Evolutionary conservation across 2,797 vertebrate species (phyloP).

Genomic region (Dendrocincla fuliginosa): DNA sequence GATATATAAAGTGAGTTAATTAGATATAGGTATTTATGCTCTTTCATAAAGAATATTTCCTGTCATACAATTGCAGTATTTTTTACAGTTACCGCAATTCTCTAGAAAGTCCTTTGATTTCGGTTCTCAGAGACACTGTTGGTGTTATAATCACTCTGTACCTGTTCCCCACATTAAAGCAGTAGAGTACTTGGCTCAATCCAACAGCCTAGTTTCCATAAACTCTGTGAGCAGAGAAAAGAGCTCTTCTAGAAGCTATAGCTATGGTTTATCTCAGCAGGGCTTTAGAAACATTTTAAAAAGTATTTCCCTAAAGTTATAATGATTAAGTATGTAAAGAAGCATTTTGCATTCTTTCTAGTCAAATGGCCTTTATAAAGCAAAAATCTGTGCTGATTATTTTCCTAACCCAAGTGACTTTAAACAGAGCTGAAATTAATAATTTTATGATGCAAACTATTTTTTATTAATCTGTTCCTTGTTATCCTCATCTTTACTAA

Average conservation of each 20-base stretch:
- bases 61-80: not conserved
- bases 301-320: not conserved
- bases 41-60: not conserved
- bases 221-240: not conserved
- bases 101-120: not conserved
- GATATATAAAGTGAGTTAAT: not conserved
- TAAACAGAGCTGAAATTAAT: not conserved
- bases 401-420: not conserved
- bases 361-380: not conserved
- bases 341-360: not conserved
- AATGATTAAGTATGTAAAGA: not conserved
- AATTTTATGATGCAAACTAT: not conserved
- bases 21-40: not conserved
- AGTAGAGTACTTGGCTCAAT: not conserved
- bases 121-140: not conserved
- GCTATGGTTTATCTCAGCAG: not conserved
- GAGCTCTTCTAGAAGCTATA: not conserved
- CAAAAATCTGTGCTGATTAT: not conserved
- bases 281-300: not conserved
- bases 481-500: not conserved
- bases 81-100: not conserved
- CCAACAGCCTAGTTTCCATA: not conserved
- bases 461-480: not conserved
- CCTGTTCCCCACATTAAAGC: not conserved
- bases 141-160: not conserved